Conservation (phyloP, 1,140 invertebrate genomes). For the Anoplophora glabripennis region DNA sequence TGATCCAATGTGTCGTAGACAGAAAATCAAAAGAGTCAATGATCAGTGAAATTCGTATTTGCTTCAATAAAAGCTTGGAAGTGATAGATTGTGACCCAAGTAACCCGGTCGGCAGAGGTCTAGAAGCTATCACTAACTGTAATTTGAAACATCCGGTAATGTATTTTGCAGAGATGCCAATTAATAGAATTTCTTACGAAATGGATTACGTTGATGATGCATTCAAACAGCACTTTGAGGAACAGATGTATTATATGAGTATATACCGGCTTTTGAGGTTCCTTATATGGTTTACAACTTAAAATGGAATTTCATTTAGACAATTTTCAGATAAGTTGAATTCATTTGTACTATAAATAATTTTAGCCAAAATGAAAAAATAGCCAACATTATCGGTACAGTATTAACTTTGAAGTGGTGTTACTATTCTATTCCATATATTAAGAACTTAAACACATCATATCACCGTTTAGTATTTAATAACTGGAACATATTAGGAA, state of each 20-base stretch:
- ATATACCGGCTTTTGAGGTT: slow-evolving; percentile 32
- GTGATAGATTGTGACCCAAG: slow-evolving; percentile 27
- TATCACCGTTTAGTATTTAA: too few relatives aligned
- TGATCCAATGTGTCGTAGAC: slow-evolving; percentile 59
- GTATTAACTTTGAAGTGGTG: too few relatives aligned
- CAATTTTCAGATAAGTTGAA: background rate
- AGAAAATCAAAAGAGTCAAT: slow-evolving; percentile 54
- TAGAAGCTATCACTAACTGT: slow-evolving; percentile 57
- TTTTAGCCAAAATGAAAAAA: too few relatives aligned
- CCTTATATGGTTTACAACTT: slow-evolving; percentile 35
- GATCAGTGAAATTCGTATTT: slow-evolving; percentile 64
- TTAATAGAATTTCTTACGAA: slow-evolving; percentile 1
- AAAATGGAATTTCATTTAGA: slow-evolving; percentile 2
- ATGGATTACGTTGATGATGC: slow-evolving; percentile 9
- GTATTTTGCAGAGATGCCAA: slow-evolving; percentile 50
- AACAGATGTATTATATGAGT: slow-evolving; percentile 20
- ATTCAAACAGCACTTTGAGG: slow-evolving; percentile 16
- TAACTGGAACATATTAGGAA: too few relatives aligned
- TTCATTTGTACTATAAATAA: too few relatives aligned
- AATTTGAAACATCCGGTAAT: slow-evolving; percentile 53
- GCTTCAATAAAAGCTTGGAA: slow-evolving; percentile 61
- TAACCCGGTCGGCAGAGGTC: slow-evolving; percentile 15
- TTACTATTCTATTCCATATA: too few relatives aligned
- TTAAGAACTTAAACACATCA: too few relatives aligned
- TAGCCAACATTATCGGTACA: too few relatives aligned